Conservation (phyloP, 2,797 vertebrate species). For the Cynodonichthys magdalenae region DNA sequence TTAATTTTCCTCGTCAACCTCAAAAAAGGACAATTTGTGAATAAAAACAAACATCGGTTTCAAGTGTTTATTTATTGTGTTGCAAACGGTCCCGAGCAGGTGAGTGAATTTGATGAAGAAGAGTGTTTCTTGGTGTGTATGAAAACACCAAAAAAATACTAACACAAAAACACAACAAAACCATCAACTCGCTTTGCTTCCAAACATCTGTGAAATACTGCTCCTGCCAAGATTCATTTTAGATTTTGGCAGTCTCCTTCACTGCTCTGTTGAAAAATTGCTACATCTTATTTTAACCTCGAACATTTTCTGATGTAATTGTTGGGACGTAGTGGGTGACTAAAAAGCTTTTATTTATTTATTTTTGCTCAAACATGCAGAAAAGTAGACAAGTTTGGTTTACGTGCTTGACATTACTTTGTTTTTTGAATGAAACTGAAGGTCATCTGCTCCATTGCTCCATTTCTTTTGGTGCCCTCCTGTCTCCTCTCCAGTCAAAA, state of each 20-base stretch:
- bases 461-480: conserved; percentile 31
- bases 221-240: conserved; percentile 44
- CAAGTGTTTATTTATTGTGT: conserved; percentile 76
- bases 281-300: conserved; percentile 45
- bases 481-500: conserved; percentile 45
- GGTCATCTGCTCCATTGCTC: conserved; percentile 23
- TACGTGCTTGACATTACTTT: conserved; percentile 29
- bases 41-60: conserved; percentile 78
- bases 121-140: conserved; percentile 58
- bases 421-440: conserved; percentile 53
- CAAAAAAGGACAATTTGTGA: conserved; percentile 79
- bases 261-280: conserved; percentile 35
- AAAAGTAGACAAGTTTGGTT: conserved; percentile 22
- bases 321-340: conserved; percentile 14
- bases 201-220: conserved; percentile 53
- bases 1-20: conserved; percentile 72
- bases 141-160: conserved; percentile 14
- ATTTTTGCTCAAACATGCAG: conserved; percentile 7
- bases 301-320: conserved; percentile 27
- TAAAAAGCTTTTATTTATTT: conserved; percentile 18
- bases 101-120: conserved; percentile 68
- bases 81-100: conserved; percentile 60
- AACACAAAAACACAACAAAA: conserved; percentile 21
- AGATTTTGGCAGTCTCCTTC: conserved; percentile 30
- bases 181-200: conserved; percentile 52